phyloP scores from a whole-genome alignment of 2,888 invertebrate species.

The Andrena marginata region DNA sequence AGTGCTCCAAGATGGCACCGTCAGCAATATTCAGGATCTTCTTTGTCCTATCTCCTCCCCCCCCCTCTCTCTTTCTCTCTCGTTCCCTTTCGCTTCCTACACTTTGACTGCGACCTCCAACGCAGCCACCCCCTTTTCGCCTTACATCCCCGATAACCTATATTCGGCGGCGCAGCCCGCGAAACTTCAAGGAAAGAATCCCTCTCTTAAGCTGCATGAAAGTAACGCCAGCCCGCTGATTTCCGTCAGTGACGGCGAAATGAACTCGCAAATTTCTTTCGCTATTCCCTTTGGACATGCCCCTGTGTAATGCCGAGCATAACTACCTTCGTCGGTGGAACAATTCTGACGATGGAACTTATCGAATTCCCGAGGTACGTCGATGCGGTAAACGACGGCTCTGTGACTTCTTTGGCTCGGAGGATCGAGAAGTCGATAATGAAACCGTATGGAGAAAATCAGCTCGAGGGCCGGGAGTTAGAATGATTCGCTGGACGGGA shows the following conservation, averaged over 20 bases:
- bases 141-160: constrained; percentile 75
- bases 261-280: constrained; percentile 22
- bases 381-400: no score
- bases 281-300: background rate
- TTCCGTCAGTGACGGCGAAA: constrained; percentile 24
- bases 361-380: no score
- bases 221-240: constrained; percentile 28
- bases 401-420: no score
- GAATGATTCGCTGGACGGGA: no score
- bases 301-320: background rate
- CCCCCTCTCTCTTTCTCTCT: constrained; percentile 45
- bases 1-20: constrained; percentile 77
- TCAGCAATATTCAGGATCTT: constrained; percentile 81
- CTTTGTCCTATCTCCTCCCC: constrained; percentile 57
- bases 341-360: background rate
- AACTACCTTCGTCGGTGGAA: constrained; percentile 22
- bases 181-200: constrained; percentile 53
- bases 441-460: no score
- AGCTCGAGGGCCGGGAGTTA: no score
- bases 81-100: constrained; percentile 48
- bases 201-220: constrained; percentile 43
- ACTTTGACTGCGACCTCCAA: constrained; percentile 60
- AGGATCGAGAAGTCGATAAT: no score
- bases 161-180: constrained; percentile 62
- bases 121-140: constrained; percentile 54